A percentile compares a stretch with the other conserved stretches of the same genome.
These are phyloP conservation scores for Mythimna albipuncta DNA, from an alignment of 2,888 invertebrate species.

Conservation along the genomic window DNA sequence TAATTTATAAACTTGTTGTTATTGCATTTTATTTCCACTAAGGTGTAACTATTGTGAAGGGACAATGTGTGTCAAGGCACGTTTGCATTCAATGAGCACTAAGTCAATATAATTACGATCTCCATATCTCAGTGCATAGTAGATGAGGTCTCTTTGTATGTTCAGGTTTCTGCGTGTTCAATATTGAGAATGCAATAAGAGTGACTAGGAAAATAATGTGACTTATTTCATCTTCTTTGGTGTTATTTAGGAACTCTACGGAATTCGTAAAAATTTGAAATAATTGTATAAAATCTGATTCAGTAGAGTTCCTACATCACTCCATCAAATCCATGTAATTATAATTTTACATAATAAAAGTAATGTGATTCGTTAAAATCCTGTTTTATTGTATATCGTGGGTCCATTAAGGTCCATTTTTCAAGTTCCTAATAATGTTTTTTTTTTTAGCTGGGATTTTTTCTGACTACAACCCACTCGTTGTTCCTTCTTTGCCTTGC, in stretches of 20 bases:
- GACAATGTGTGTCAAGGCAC: conserved; percentile 5
- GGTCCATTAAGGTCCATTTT: not conserved
- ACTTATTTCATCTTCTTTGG: conserved; percentile 17
- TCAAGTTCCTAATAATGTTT: not conserved
- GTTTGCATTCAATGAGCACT: conserved; percentile 20
- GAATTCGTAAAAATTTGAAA: conserved; percentile 17
- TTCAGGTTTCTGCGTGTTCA: conserved; percentile 15
- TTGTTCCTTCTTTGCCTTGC: no score
- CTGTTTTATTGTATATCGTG: not conserved
- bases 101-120: conserved; percentile 14
- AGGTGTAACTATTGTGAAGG: conserved; percentile 7
- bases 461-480: no score
- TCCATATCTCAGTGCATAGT: conserved; percentile 20
- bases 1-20: conserved; percentile 46
- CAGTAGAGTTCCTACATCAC: conserved; percentile 36
- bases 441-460: no score
- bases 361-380: conserved; percentile 54
- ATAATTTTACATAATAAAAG: conserved; percentile 61
- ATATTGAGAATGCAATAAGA: not conserved
- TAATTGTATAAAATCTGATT: conserved; percentile 30
- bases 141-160: conserved; percentile 17
- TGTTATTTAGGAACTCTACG: conserved; percentile 28
- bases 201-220: conserved; percentile 12
- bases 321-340: conserved; percentile 45
- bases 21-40: conserved; percentile 37